Evolutionary conservation across 1,140 invertebrate genomes (phyloP).

Genomic region (Aphaenogaster floridana): DNA sequence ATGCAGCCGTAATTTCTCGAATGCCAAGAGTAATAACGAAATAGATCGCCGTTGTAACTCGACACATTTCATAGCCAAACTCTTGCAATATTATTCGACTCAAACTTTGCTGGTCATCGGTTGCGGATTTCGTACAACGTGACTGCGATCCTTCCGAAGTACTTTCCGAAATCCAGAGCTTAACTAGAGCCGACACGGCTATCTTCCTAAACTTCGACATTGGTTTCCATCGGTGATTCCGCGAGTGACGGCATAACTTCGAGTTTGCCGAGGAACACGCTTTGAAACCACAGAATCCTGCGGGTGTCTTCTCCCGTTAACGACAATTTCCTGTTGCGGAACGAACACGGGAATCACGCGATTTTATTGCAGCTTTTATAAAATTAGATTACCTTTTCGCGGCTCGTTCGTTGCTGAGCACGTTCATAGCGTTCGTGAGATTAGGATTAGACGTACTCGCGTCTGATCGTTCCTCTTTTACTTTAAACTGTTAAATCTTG

Average conservation of each 20-base stretch:
- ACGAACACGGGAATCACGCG: neutral
- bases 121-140: constrained; percentile 15
- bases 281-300: constrained; percentile 10
- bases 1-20: neutral
- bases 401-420: neutral
- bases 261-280: neutral
- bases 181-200: constrained; percentile 27
- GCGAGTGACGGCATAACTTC: constrained; percentile 28
- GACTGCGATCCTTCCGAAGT: constrained; percentile 34
- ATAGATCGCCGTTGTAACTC: neutral
- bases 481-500: neutral
- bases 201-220: constrained; percentile 40
- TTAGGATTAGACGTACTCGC: neutral
- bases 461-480: neutral
- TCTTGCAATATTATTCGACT: constrained; percentile 32
- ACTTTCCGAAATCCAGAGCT: constrained; percentile 50
- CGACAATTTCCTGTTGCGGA: constrained; percentile 15
- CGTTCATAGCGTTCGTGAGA: neutral
- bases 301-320: constrained; percentile 11
- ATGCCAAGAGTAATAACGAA: neutral
- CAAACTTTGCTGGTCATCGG: constrained; percentile 23
- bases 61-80: constrained; percentile 1
- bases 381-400: constrained; percentile 20
- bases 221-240: constrained; percentile 27
- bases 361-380: neutral